Evolutionary conservation across 2,113 vertebrate species (phyloP).

Genomic region (Otis tarda): DNA sequence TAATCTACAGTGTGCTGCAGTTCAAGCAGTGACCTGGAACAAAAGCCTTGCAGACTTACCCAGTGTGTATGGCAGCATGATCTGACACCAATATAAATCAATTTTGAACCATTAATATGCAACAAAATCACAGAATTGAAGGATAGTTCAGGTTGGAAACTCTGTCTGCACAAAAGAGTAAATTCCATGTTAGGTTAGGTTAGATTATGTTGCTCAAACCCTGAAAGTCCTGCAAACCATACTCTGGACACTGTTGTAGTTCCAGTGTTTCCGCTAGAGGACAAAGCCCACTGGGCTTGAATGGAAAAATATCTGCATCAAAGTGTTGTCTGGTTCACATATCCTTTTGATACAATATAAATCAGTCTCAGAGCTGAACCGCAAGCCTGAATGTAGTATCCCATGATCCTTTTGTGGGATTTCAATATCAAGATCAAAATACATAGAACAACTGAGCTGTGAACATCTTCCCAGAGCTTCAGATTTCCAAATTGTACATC

Average conservation of each 20-base stretch:
- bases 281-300: neutral
- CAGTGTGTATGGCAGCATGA: no score
- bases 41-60: neutral
- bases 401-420: neutral
- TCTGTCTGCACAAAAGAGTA: neutral
- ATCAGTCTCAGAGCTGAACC: neutral
- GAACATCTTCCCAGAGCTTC: neutral
- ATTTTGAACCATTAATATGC: neutral
- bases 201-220: neutral
- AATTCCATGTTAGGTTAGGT: neutral
- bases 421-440: neutral
- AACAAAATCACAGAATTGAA: neutral
- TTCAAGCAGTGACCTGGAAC: neutral
- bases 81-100: neutral
- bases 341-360: neutral
- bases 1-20: neutral
- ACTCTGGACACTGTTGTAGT: neutral
- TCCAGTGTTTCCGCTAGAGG: neutral
- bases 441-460: neutral
- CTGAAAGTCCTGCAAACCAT: fast-evolving
- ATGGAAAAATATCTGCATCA: neutral
- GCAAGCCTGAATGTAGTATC: neutral
- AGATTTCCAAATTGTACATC: neutral
- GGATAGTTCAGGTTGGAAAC: neutral
- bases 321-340: neutral